Percentiles rank a stretch among this genome's conserved stretches.
Conservation (phyloP, 1,140 invertebrate species). For the Leptonema lineaticorne region DNA sequence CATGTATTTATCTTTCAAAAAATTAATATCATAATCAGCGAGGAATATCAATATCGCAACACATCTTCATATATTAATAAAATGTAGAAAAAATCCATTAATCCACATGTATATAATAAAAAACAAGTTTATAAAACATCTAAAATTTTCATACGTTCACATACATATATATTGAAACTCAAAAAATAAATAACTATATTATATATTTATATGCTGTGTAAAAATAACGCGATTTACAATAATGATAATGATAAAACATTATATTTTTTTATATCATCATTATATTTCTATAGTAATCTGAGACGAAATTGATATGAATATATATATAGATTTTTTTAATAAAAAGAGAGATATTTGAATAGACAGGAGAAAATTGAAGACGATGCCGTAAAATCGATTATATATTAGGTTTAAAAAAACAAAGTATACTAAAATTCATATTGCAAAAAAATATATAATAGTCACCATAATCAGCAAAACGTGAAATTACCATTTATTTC, state of each 20-base stretch:
- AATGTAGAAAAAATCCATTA: slow-evolving; percentile 3
- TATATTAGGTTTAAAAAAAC: too few relatives aligned
- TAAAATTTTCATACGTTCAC: slow-evolving; percentile 10
- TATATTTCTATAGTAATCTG: too few relatives aligned
- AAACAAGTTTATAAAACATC: slow-evolving; percentile 3
- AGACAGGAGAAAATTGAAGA: too few relatives aligned
- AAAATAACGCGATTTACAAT: slow-evolving; percentile 3
- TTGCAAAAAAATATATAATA: slow-evolving; percentile 22
- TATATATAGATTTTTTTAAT: too few relatives aligned
- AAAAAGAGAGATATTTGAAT: too few relatives aligned
- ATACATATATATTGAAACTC: slow-evolving; percentile 16
- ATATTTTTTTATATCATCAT: slow-evolving; percentile 3
- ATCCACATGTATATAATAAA: too few relatives aligned
- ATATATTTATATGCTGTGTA: slow-evolving; percentile 9
- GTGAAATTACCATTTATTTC: slow-evolving; percentile 15
- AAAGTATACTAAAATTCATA: too few relatives aligned
- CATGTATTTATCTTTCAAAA: slow-evolving; percentile 1
- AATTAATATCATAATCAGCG: slow-evolving; percentile 16
- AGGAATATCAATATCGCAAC: slow-evolving; percentile 18
- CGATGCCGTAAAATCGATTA: too few relatives aligned
- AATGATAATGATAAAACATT: not conserved
- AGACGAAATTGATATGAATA: too few relatives aligned
- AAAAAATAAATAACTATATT: slow-evolving; percentile 16
- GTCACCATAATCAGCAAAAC: slow-evolving; percentile 33
- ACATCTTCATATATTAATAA: slow-evolving; percentile 5